Conservation (phyloP, 2,888 invertebrate species). For the Cephus rjabovi region DNA sequence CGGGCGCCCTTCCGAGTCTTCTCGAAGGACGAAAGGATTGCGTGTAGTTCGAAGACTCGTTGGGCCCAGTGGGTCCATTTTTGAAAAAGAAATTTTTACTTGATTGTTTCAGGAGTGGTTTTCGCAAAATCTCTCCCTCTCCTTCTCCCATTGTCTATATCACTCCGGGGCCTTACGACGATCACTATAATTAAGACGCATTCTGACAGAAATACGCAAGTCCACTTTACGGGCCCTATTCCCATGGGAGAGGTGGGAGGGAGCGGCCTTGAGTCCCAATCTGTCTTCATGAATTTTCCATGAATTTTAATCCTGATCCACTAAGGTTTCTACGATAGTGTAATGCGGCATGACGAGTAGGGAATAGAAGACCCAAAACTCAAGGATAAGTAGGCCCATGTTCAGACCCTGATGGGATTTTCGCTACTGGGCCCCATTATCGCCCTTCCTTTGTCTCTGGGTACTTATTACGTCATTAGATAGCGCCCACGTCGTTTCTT, state of each 20-base stretch:
- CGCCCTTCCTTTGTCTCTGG: background rate
- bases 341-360: background rate
- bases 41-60: conserved; percentile 9
- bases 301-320: background rate
- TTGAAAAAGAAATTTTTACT: background rate
- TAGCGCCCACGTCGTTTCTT: background rate
- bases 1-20: conserved; percentile 1
- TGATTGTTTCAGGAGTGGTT: background rate
- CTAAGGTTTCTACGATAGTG: background rate
- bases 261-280: background rate
- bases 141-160: background rate
- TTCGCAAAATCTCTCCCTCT: background rate
- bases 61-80: background rate
- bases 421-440: background rate
- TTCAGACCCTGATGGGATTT: background rate
- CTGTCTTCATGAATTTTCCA: background rate
- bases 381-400: background rate
- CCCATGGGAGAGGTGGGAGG: background rate
- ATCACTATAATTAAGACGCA: background rate
- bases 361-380: background rate
- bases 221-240: background rate
- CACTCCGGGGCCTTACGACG: background rate
- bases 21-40: conserved; percentile 16
- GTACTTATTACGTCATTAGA: background rate
- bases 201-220: background rate